phyloP scores from a whole-genome alignment of 2,113 vertebrate species.

The Myrmecobius fasciatus region DNA sequence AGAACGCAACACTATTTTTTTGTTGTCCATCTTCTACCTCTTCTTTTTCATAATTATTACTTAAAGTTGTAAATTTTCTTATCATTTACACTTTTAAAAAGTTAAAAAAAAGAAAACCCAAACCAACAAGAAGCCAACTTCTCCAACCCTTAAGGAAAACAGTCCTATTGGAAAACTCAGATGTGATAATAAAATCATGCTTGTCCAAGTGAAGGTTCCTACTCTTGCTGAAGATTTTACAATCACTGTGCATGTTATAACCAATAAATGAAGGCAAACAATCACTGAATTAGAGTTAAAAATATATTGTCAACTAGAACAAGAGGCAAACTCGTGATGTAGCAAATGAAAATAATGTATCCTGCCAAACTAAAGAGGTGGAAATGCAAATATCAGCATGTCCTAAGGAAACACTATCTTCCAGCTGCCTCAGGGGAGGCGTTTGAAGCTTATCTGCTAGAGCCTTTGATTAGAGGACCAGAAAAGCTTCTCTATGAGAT shows the following conservation, averaged over 20 bases:
- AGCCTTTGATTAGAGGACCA: slow-evolving; percentile 26
- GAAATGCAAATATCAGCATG: slow-evolving; percentile 67
- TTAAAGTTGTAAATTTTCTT: slow-evolving; percentile 65
- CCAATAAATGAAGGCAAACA: slow-evolving; percentile 81
- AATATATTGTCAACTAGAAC: slow-evolving; percentile 82
- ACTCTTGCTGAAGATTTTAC: slow-evolving; percentile 72
- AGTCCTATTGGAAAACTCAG: slow-evolving; percentile 64
- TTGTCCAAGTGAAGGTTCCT: slow-evolving; percentile 54
- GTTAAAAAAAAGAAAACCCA: slow-evolving; percentile 55
- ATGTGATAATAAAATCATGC: slow-evolving; percentile 75
- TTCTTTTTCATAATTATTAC: slow-evolving; percentile 61
- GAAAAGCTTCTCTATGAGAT: slow-evolving; percentile 28
- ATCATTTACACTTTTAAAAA: slow-evolving; percentile 70
- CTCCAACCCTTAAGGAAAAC: slow-evolving; percentile 51
- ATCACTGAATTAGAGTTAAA: slow-evolving; percentile 77
- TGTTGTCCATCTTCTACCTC: slow-evolving; percentile 64
- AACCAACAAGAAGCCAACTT: background rate
- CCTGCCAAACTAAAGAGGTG: slow-evolving; percentile 77
- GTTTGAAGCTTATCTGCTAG: slow-evolving; percentile 23
- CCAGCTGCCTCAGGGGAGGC: slow-evolving; percentile 35
- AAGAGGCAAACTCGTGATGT: slow-evolving; percentile 84
- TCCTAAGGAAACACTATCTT: slow-evolving; percentile 67
- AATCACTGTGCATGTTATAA: slow-evolving; percentile 81
- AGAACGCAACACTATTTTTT: slow-evolving; percentile 71
- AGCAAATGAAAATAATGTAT: slow-evolving; percentile 79